A percentile compares a stretch with the other conserved stretches of the same genome.
Conservation (phyloP, 23 tunicate species). For the Corella eumyota region DNA sequence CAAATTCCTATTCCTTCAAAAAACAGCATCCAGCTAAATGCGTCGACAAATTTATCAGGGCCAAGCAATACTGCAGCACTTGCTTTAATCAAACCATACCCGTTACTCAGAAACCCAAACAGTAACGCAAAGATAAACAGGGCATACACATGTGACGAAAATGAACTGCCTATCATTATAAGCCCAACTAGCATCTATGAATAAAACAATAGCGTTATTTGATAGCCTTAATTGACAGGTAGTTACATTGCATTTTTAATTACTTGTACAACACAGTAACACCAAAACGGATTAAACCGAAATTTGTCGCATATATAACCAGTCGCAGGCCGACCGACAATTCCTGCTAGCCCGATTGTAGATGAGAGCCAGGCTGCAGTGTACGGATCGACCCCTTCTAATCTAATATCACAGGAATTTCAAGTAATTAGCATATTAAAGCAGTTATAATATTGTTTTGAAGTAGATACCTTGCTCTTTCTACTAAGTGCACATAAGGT, state of each 20-base stretch:
- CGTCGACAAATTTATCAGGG: constrained; percentile 3
- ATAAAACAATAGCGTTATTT: too few relatives aligned
- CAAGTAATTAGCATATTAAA: too few relatives aligned
- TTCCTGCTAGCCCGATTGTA: constrained; percentile 18
- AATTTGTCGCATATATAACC: constrained; percentile 6
- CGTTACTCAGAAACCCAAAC: constrained; percentile 12
- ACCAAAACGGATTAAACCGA: constrained; percentile 15
- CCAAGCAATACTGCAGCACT: constrained; percentile 11
- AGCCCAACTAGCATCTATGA: constrained; percentile 9
- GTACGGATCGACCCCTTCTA: background rate
- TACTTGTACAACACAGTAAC: background rate
- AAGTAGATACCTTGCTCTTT: constrained; percentile 20
- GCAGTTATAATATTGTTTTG: too few relatives aligned
- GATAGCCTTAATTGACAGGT: too few relatives aligned
- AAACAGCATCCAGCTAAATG: constrained; percentile 18
- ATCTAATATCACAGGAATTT: too few relatives aligned
- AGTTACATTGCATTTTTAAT: background rate
- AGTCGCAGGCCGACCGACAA: constrained; percentile 13
- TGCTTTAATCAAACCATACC: constrained; percentile 21
- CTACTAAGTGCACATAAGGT: constrained; percentile 39
- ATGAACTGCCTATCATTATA: constrained; percentile 11
- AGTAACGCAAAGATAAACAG: constrained; percentile 6
- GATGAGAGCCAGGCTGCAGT: constrained; percentile 20
- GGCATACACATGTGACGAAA: constrained; percentile 11
- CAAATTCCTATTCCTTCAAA: constrained; percentile 17